phyloP scores from a whole-genome alignment of 1,140 invertebrate genomes.

The Chymomyza costata region DNA sequence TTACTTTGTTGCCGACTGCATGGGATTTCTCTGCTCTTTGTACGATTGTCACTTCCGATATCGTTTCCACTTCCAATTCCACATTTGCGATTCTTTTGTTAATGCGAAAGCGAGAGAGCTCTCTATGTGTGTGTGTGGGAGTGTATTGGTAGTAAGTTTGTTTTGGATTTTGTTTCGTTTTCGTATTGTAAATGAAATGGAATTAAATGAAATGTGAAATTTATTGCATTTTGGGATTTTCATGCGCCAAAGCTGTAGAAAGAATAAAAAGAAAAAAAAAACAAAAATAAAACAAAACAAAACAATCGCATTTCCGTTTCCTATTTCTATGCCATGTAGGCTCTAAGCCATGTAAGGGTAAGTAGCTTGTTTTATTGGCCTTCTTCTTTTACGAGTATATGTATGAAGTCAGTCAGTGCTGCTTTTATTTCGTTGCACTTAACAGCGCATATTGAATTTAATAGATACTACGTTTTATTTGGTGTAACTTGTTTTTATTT shows the following conservation, averaged over 20 bases:
- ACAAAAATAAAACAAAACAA: constrained; percentile 42
- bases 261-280: constrained; percentile 3
- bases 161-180: constrained; percentile 40
- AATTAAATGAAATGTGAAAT: constrained; percentile 72
- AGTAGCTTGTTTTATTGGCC: constrained; percentile 47
- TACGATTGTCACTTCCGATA: background rate
- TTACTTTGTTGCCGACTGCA: constrained; percentile 9
- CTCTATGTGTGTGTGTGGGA: no score
- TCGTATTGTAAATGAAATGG: constrained; percentile 71
- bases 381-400: constrained; percentile 58
- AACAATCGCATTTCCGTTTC: constrained; percentile 65
- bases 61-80: constrained; percentile 17
- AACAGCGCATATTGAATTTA: constrained; percentile 49
- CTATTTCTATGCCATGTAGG: constrained; percentile 64
- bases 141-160: background rate
- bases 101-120: no score
- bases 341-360: constrained; percentile 1
- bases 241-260: constrained; percentile 38
- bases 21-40: constrained; percentile 6
- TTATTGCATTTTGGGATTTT: constrained; percentile 72
- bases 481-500: no score
- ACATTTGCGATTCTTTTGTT: constrained; percentile 47
- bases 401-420: constrained; percentile 21
- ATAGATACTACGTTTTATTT: constrained; percentile 44
- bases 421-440: constrained; percentile 38